Evolutionary conservation across 2,888 invertebrate genomes (phyloP), one percentile per base, ranked within the genome.

Genomic region (Brenthis hecate): DNA sequence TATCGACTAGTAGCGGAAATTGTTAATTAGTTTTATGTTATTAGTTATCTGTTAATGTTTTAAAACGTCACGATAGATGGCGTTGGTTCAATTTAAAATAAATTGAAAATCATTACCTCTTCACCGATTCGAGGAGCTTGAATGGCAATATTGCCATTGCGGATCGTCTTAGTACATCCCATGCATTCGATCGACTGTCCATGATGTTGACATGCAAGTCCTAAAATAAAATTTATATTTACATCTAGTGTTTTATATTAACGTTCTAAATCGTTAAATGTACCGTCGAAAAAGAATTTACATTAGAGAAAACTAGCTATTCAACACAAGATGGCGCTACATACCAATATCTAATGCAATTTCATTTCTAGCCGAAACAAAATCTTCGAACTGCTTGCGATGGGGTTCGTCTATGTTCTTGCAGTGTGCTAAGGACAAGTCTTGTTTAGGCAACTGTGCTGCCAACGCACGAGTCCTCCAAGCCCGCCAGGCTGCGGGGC

Each of bases 271-370:
- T 0, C 28, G 28, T 28, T 4, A 28, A 28, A 28, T 28, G 28
- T 28, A 5, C 4, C 5, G 28, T 28, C 28, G 28, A 28, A 28
- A 28, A 28, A 28, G 28, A 28, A 28, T 28, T 28, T 28, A 28
- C 28, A 13, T 13, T n/a, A n/a, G 5, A 19, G 3, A 53, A 58
- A 14, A n/a, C 14, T 4, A 16, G 3, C 74, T 74, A 76, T 57
- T 75, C 62, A 43, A 13, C 66, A 43, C 53, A 63, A 75, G 76
- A 75, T 77, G 75, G 72, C 77, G 68, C 11, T 23, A 85, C 83
- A 81, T 85, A 88, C 98, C 99, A 82, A 99, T 97, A 87, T 99
- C 99, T 82, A 99, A 94, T 54, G 99, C 98, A 79, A 98, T 96
- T 93, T 98, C 98, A 88, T 99, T 99, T 65, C 99, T 94, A 66